Percentiles rank a stretch among this genome's conserved stretches.
Evolutionary conservation across 1,140 invertebrate genomes (phyloP).

Genomic region (Plectrocnemia conspersa): DNA sequence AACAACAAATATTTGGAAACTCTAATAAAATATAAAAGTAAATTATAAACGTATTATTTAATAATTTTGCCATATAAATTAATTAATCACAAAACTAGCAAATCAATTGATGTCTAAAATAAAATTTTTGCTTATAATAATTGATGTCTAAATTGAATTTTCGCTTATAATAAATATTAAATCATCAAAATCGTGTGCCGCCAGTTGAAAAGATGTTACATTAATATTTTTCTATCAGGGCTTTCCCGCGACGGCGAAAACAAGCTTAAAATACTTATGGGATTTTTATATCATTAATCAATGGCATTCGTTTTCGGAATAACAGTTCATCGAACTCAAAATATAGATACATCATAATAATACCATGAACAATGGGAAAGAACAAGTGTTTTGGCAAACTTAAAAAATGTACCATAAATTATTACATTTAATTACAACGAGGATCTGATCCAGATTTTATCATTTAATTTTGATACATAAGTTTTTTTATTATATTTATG

Average conservation of each 20-base stretch:
- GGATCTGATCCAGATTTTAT: too few relatives aligned
- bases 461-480: slow-evolving; percentile 2
- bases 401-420: too few relatives aligned
- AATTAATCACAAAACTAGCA: too few relatives aligned
- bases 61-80: too few relatives aligned
- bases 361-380: too few relatives aligned
- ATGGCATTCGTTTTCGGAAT: neutral
- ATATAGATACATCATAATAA: neutral
- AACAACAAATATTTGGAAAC: too few relatives aligned
- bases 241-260: slow-evolving; percentile 15
- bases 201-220: neutral
- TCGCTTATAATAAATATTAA: neutral
- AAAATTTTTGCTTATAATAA: neutral
- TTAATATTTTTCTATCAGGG: slow-evolving; percentile 3
- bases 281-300: slow-evolving; percentile 30
- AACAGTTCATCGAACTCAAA: slow-evolving; percentile 1
- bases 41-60: too few relatives aligned
- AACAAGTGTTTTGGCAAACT: too few relatives aligned
- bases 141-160: neutral
- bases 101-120: too few relatives aligned
- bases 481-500: neutral
- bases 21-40: too few relatives aligned
- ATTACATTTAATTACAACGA: too few relatives aligned
- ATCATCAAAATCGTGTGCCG: neutral
- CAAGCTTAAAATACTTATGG: slow-evolving; percentile 17